A percentile compares a stretch with the other conserved stretches of the same genome.
These are phyloP conservation scores for Agrochola macilenta DNA, from an alignment of 2,888 invertebrate genomes.

Conservation along the genomic window DNA sequence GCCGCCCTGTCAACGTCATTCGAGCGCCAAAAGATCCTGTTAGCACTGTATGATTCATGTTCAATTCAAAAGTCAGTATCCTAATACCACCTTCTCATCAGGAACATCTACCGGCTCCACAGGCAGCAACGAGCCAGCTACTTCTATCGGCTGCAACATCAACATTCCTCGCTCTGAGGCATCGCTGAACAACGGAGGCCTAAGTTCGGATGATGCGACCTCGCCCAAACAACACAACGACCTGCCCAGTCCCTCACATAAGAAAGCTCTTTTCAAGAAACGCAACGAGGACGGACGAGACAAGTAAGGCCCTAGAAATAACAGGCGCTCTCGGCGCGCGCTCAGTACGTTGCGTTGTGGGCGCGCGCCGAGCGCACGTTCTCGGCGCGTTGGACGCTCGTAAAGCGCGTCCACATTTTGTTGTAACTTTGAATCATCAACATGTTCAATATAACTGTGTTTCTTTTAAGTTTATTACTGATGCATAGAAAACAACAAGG, in stretches of 20 bases:
- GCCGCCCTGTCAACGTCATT: background rate
- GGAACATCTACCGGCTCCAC: conserved; percentile 85
- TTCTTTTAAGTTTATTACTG: too few relatives aligned
- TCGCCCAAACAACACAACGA: conserved; percentile 72
- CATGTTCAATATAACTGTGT: too few relatives aligned
- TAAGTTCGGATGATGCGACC: conserved; percentile 49
- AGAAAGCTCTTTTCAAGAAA: conserved; percentile 95
- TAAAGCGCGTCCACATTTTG: too few relatives aligned
- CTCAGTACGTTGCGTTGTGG: too few relatives aligned
- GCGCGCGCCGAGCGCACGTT: too few relatives aligned
- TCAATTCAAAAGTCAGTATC: background rate
- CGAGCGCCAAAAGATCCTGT: background rate
- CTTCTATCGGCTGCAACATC: conserved; percentile 37
- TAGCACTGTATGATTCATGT: background rate
- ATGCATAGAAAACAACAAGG: too few relatives aligned
- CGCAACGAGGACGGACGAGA: conserved; percentile 98
- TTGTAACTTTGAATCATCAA: too few relatives aligned
- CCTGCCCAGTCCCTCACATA: conserved; percentile 92
- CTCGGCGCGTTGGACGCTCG: too few relatives aligned
- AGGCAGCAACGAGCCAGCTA: conserved; percentile 76
- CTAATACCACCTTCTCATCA: conserved; percentile 54
- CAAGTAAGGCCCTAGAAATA: conserved; percentile 84
- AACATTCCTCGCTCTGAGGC: conserved; percentile 41
- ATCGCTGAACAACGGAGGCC: conserved; percentile 39
- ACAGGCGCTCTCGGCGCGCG: too few relatives aligned